Percentiles rank a stretch among this genome's conserved stretches.
phyloP scores from a whole-genome alignment of 2,797 vertebrate species.

The Sebastes minor region DNA sequence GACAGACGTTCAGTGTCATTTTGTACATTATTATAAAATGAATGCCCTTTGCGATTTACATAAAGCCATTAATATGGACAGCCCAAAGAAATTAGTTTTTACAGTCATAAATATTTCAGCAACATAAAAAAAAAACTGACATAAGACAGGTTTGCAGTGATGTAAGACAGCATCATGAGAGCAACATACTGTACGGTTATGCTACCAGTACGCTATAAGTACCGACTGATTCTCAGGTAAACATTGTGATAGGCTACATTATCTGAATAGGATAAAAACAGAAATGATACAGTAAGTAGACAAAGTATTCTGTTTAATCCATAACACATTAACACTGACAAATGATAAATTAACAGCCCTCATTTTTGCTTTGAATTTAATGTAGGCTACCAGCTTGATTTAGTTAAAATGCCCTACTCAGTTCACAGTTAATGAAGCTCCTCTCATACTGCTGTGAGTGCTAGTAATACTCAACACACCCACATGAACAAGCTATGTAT shows the following conservation, averaged over 20 bases:
- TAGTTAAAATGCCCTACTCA: constrained; percentile 38
- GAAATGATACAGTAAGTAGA: constrained; percentile 11
- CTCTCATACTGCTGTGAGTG: not conserved
- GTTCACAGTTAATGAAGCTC: constrained; percentile 53
- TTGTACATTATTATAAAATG: constrained; percentile 51
- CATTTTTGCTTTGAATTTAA: constrained; percentile 42
- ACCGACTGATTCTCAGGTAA: constrained; percentile 27
- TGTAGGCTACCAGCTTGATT: constrained; percentile 10
- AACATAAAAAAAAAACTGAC: constrained; percentile 36
- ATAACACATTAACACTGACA: constrained; percentile 22
- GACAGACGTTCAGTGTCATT: constrained; percentile 53
- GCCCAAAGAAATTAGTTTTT: constrained; percentile 40
- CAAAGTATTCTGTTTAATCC: not conserved
- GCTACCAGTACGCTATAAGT: constrained; percentile 16
- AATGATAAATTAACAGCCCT: constrained; percentile 28
- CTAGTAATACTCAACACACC: constrained; percentile 2
- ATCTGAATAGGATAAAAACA: constrained; percentile 19
- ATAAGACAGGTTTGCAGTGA: constrained; percentile 23
- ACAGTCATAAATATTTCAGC: constrained; percentile 71
- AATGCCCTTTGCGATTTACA: constrained; percentile 63
- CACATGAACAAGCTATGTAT: not conserved
- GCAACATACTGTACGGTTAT: constrained; percentile 19
- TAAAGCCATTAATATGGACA: constrained; percentile 48
- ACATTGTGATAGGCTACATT: constrained; percentile 41
- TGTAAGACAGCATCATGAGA: constrained; percentile 8